Evolutionary conservation across 2,113 vertebrate genomes (phyloP), one percentile per base, ranked within the genome.

Genomic region (Notarius quadriscutis): DNA sequence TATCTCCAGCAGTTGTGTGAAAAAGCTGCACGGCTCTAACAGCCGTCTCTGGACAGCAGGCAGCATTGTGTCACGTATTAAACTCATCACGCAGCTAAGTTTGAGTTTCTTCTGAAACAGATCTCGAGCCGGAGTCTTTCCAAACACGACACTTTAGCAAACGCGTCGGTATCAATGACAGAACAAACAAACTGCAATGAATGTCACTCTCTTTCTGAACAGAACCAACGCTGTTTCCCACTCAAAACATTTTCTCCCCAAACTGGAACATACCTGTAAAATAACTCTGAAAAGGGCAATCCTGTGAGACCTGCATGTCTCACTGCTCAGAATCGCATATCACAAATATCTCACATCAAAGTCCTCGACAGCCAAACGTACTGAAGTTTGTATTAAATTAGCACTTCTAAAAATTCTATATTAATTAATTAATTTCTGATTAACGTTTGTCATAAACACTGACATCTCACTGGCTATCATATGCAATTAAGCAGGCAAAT

Each of bases 351-450:
- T 90, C 85, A 91, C 92, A 92, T 94, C 92, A 93, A 92, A 94
- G 92, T 74, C 63, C 89, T 62, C 77, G 5, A 27, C 55, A 71
- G 79, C 22, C 72, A 62, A 82, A 81, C 89, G 87, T 87, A 22
- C 14, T 20, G 79, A 69, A 91, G 90, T 94, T 94, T 94, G 90
- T 92, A 88, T 91, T 89, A 87, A 90, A 88, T 92, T 90, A 93
- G 84, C 89, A 84, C 86, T 91, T 94, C 93, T 93, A 93, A 48
- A 58, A 94, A 93, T 93, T n/a, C n/a, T n/a, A n/a, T n/a, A n/a
- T n/a, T n/a, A n/a, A n/a, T n/a, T n/a, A n/a, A n/a, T n/a, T n/a
- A n/a, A n/a, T n/a, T n/a, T n/a, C 87, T 82, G 88, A 91, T 87
- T 92, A 92, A 92, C 90, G 90, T 91, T 90, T 71, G 91, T 83